A percentile compares a stretch with the other conserved stretches of the same genome.
phyloP scores from a whole-genome alignment of 2,797 vertebrate species.

The Threskiornis aethiopicus region DNA sequence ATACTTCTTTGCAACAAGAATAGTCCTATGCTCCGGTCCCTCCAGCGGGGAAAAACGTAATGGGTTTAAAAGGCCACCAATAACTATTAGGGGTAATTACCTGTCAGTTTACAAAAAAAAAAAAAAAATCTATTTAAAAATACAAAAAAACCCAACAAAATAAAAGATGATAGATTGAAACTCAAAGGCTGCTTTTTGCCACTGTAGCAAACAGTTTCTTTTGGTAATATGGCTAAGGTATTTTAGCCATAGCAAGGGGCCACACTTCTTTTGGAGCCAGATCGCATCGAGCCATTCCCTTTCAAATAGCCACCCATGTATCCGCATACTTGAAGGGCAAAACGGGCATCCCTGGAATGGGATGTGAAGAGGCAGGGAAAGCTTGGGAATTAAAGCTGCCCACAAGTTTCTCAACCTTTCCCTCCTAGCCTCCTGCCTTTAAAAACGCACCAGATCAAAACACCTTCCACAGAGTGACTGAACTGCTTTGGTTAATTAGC shows the following conservation, averaged over 20 bases:
- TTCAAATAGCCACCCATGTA: neutral
- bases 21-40: neutral
- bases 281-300: neutral
- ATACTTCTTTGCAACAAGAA: neutral
- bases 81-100: neutral
- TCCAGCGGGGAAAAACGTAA: neutral
- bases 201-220: neutral
- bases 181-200: neutral
- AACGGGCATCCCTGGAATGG: neutral
- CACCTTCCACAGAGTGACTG: neutral
- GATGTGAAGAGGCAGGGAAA: neutral
- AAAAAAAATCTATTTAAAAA: neutral
- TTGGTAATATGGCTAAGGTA: neutral
- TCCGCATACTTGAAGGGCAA: neutral
- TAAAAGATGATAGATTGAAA: neutral
- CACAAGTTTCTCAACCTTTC: neutral
- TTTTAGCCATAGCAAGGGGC: neutral
- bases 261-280: neutral
- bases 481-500: neutral
- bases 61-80: neutral
- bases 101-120: neutral
- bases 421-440: neutral
- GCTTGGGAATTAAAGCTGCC: neutral
- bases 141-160: neutral
- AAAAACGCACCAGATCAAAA: neutral